Evolutionary conservation across 2,797 vertebrate species (phyloP).

Genomic region (Takifugu ocellatus): DNA sequence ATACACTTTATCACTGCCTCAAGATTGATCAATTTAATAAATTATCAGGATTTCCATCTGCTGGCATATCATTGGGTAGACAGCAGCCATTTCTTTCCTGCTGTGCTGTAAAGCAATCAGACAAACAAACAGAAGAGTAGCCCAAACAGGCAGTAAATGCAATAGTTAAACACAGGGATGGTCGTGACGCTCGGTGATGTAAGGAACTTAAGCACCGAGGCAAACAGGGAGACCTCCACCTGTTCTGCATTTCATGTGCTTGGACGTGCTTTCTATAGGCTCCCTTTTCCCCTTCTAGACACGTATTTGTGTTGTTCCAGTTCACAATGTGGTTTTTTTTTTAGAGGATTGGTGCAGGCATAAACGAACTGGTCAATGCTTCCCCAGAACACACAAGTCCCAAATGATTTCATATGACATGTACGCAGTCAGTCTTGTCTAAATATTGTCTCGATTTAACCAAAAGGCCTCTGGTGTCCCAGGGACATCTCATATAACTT

Average conservation of each 20-base stretch:
- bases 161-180: neutral
- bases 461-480: neutral
- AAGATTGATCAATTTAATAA: neutral
- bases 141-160: constrained; percentile 25
- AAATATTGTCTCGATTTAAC: neutral
- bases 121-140: constrained; percentile 23
- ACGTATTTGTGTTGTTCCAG: neutral
- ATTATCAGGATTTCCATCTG: neutral
- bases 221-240: constrained; percentile 40
- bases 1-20: too few species aligned
- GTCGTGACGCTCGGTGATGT: neutral
- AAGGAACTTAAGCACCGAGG: constrained; percentile 24
- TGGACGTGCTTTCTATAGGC: constrained; percentile 1
- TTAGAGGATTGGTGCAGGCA: neutral
- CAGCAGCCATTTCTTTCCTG: neutral
- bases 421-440: neutral
- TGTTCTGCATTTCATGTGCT: constrained; percentile 13
- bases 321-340: neutral
- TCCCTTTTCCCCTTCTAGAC: neutral
- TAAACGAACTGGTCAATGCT: neutral
- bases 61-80: constrained; percentile 3
- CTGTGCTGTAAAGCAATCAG: constrained; percentile 32
- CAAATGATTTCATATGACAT: neutral
- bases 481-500: constrained; percentile 7
- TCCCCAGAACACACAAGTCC: neutral